Base-by-base conservation (phyloP, 2,113 vertebrate genomes). In the Poecile atricapillus region DNA sequence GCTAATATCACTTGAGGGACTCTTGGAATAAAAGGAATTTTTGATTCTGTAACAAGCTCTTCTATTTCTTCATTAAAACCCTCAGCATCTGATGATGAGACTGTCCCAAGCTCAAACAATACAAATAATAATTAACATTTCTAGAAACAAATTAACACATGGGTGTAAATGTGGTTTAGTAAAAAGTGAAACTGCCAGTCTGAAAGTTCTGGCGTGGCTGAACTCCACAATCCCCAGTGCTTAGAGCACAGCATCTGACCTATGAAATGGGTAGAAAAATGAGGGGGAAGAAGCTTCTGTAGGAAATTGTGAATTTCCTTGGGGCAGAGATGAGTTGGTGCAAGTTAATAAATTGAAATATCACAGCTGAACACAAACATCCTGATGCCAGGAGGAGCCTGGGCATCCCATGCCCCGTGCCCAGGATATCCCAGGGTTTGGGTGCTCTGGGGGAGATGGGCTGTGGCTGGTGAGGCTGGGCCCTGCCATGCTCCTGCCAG, bases 261-360 rank as follows among this genome's bases (percentile, higher is more conserved):
- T 9, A 0, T 21, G 19, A 35, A 83, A n/a, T 0, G 24, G 10
- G n/a, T 15, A 1, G 43, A 44, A 39, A 43, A 44, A 64, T 0
- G 3, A 21, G 9, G 16, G 16, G 6, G 3, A 3, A 50, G 9
- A 17, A 35, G 20, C 15, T 82, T 25, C 43, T 59, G 11, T 37
- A 28, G 52, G 41, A 68, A 71, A 65, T 2, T 1, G 9, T 10
- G 56, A 9, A 37, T 78, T 14, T 31, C 58, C 27, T 9, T 41
- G 50, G 20, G 41, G 44, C 33, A 64, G 69, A 46, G 39, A 11
- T 50, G 73, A 55, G 20, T 9, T 11, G 46, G 46, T 22, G 6
- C 10, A 7, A 53, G 43, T 39, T 2, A 31, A 13, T 7, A 39
- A 15, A 1, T 4, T 13, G 81, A 52, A 59, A 65, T 46, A 12